phyloP scores from a whole-genome alignment of 2,797 vertebrate genomes.

The Falco naumanni region DNA sequence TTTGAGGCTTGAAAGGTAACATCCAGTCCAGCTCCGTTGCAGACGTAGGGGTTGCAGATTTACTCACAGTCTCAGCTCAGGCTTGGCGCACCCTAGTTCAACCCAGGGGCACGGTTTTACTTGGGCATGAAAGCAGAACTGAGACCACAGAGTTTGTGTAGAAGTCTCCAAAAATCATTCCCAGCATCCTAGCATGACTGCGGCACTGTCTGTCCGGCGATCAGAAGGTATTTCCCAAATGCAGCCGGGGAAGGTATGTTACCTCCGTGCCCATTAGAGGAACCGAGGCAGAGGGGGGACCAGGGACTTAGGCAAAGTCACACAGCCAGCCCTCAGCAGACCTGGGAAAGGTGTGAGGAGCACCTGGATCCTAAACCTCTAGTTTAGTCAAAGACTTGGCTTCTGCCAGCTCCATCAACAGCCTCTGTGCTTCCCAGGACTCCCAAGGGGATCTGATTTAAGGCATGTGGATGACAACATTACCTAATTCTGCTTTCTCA shows the following conservation, averaged over 20 bases:
- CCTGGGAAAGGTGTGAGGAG: not conserved
- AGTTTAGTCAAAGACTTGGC: not conserved
- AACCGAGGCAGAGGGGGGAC: not conserved
- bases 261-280: accelerated
- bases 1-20: accelerated
- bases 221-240: not conserved
- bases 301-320: not conserved
- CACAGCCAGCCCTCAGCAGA: not conserved
- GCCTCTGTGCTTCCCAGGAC: not conserved
- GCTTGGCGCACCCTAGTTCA: not conserved
- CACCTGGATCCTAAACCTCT: not conserved
- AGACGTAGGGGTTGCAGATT: accelerated
- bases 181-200: not conserved
- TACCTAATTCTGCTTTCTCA: not conserved
- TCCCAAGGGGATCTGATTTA: not conserved
- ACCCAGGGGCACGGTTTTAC: not conserved
- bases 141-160: not conserved
- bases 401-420: not conserved
- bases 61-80: not conserved
- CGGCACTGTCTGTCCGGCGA: not conserved
- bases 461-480: not conserved
- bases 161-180: not conserved
- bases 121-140: not conserved
- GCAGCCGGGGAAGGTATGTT: not conserved
- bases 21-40: not conserved